phyloP scores from a whole-genome alignment of 1,140 invertebrate genomes.

The Heliconius melpomene region DNA sequence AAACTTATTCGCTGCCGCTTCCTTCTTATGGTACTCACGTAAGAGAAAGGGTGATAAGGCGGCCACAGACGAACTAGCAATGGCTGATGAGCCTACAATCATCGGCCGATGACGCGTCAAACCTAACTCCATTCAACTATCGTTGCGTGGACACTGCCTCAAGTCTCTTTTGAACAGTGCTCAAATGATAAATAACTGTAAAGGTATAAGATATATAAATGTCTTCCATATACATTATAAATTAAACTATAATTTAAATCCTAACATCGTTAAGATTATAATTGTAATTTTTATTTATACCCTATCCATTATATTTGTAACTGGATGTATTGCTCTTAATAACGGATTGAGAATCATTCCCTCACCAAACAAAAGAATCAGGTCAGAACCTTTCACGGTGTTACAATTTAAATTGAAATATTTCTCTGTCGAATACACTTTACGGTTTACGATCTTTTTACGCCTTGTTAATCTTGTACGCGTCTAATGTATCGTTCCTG shows the following conservation, averaged over 20 bases:
- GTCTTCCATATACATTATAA: slow-evolving; percentile 63
- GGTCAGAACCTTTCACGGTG: slow-evolving; percentile 7
- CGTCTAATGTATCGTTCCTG: slow-evolving; percentile 38
- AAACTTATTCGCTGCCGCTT: slow-evolving; percentile 86
- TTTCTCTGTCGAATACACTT: neutral
- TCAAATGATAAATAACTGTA: slow-evolving; percentile 75
- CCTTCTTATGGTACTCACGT: slow-evolving; percentile 90
- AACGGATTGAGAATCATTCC: neutral
- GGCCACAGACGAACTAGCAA: slow-evolving; percentile 88
- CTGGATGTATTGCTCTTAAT: neutral
- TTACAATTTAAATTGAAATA: neutral
- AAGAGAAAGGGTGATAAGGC: slow-evolving; percentile 92
- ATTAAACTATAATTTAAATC: slow-evolving; percentile 16
- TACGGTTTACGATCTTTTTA: slow-evolving; percentile 38
- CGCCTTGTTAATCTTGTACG: slow-evolving; percentile 61
- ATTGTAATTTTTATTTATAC: neutral
- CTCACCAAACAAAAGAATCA: slow-evolving; percentile 2
- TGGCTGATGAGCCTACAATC: slow-evolving; percentile 92
- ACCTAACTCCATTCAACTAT: slow-evolving; percentile 41
- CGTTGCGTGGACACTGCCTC: slow-evolving; percentile 53
- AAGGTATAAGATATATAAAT: slow-evolving; percentile 37
- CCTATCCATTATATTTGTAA: neutral
- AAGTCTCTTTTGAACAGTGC: slow-evolving; percentile 74
- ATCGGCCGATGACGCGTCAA: slow-evolving; percentile 86
- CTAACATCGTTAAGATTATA: neutral